phyloP scores from a whole-genome alignment of 1,140 invertebrate genomes.

The Heliothis virescens region DNA sequence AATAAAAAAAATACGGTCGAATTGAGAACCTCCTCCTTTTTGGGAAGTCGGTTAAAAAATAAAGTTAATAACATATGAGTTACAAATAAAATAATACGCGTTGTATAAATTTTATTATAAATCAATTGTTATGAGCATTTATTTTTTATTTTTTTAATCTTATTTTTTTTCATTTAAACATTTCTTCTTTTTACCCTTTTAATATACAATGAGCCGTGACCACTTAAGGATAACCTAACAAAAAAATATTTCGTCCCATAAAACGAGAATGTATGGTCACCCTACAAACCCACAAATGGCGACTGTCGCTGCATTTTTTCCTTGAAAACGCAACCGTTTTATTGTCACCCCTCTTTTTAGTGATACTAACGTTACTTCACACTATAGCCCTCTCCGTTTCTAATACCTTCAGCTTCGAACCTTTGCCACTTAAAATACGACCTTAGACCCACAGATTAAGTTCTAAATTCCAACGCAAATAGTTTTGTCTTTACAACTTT shows the following conservation, averaged over 20 bases:
- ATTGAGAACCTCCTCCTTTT: too few relatives aligned
- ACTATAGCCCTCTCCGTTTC: slow-evolving; percentile 7
- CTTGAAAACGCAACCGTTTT: slow-evolving; percentile 48
- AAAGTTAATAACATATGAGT: too few relatives aligned
- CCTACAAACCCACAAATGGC: slow-evolving; percentile 39
- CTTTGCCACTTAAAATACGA: background rate
- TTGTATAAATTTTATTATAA: too few relatives aligned
- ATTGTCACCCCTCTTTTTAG: slow-evolving; percentile 46
- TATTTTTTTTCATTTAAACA: too few relatives aligned
- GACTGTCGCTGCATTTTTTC: slow-evolving; percentile 38
- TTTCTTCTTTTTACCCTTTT: too few relatives aligned
- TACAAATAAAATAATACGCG: too few relatives aligned
- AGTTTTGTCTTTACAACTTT: background rate
- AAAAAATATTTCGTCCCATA: background rate
- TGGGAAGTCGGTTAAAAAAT: too few relatives aligned
- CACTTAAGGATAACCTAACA: too few relatives aligned
- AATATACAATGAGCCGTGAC: too few relatives aligned
- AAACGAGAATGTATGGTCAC: slow-evolving; percentile 17
- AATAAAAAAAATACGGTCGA: too few relatives aligned
- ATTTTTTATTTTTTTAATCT: too few relatives aligned
- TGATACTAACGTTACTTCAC: slow-evolving; percentile 47
- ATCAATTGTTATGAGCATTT: too few relatives aligned
- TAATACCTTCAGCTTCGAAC: background rate
- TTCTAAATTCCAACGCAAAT: background rate
- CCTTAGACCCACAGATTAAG: background rate